Conservation (phyloP, 2,113 vertebrate genomes). For the Physeter macrocephalus region DNA sequence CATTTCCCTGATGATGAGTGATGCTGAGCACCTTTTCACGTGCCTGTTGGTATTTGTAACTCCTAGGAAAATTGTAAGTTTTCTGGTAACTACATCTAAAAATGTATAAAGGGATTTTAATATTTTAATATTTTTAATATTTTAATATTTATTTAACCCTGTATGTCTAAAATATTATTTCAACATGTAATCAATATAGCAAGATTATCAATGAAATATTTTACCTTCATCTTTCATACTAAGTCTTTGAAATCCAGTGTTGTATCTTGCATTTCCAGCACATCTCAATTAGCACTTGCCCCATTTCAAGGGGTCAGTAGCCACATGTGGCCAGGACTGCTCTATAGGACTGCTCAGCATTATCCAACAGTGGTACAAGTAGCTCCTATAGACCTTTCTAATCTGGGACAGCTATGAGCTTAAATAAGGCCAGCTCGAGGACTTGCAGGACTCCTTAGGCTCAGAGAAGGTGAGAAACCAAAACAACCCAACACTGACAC, state of each 20-base stretch:
- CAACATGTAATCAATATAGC: not conserved
- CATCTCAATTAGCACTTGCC: no score
- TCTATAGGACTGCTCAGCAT: not conserved
- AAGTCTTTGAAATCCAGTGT: not conserved
- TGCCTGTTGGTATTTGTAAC: not conserved
- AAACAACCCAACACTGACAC: not conserved
- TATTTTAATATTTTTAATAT: not conserved
- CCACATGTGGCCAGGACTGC: no score
- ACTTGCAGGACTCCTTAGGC: no score
- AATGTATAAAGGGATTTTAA: not conserved
- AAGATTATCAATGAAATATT: not conserved
- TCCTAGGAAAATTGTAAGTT: not conserved
- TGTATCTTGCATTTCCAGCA: not conserved
- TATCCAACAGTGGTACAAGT: not conserved
- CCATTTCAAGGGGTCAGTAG: not conserved
- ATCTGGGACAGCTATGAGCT: no score
- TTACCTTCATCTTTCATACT: not conserved
- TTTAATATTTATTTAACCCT: not conserved
- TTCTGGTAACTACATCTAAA: not conserved
- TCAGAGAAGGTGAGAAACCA: not conserved
- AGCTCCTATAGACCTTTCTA: not conserved
- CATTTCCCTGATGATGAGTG: not conserved
- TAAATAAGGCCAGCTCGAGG: not conserved
- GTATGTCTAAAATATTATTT: not conserved
- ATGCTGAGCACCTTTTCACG: not conserved